Base-by-base conservation (phyloP, 2,113 vertebrate species). In the Piaya cayana region DNA sequence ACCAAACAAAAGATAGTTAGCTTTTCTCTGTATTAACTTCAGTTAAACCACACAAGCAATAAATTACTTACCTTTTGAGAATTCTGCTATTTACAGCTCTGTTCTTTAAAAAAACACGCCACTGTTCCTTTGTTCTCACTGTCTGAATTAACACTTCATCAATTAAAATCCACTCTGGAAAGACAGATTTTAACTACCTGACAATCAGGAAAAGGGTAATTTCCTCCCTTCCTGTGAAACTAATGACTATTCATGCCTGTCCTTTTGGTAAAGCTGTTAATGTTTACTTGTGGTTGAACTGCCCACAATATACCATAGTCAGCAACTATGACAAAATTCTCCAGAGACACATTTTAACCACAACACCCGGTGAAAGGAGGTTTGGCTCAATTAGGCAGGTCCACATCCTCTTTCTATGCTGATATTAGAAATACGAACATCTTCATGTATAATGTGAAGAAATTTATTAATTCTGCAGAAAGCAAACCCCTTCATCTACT, bases 161-260 rank as follows among this genome's bases (percentile, higher is more conserved):
- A 70, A 89, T 92, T 90, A 91, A 94, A 85, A 77, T 67, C 88
- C 86, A 69, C 78, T 67, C 81, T 64, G 68, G 19, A 94, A 96
- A 96, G 58, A 62, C 65, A 29, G 21, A 11, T 36, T 50, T 47
- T 90, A 92, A 93, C 79, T 91, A 92, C 71, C 52, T 68, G 67
- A 79, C 77, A 69, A 77, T 32, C 88, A 96, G 95, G 96, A 97
- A 97, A 86, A 94, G 82, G 26, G 78, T 91, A 26, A 91, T 94
- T 96, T 97, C 97, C 96, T 97, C 84, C 86, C 83, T 97, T 95
- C 86, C 93, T 75, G 78, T 88, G 90, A 88, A 94, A 95, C 77
- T 82, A 95, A 92, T 39, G 75, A 81, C 72, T 94, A 92, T 83
- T 96, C 92, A 92, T 29, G 65, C 74, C 70, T 84, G 27, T 79